Evolutionary conservation across 1,140 invertebrate species (phyloP), one percentile per base, ranked within the genome.

Genomic region (Sarcophaga bullata): DNA sequence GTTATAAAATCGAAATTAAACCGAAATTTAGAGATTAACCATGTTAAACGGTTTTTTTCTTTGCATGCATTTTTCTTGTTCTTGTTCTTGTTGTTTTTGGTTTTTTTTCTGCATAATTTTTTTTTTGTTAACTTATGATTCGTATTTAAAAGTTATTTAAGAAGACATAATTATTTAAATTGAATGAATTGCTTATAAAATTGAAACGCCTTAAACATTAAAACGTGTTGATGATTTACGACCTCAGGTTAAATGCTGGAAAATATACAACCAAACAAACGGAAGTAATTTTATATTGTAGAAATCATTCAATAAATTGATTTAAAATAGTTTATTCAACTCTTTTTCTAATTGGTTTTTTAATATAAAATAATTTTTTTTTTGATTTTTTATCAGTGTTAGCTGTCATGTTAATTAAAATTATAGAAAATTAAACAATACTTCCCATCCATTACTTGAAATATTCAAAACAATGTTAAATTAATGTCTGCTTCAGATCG

Each of bases 141-240:
- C 8, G 52, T 49, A n/a, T 80, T n/a, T 17, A 49, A 80, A 80
- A 54, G 19, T 17, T 80, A 49, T 49, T 58, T 80, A 80, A 15
- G n/a, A 0, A 78, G 50, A 80, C 25, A 80, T 80, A 80, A 80
- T 80, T 80, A 80, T 80, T 80, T 80, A 80, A 80, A 80, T 80
- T 13, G 54, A 80, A 80, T 80, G 52, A 80, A 58, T 80, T 80
- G 78, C 17, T 58, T 7, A 80, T 54, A 54, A 80, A 80, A 54
- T 15, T 37, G 78, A 15, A 80, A 80, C 78, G 78, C 78, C 78
- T 58, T 54, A 11, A 68, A 68, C 7, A 8, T 7, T 68, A 68
- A 68, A 68, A 19, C 62, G 17, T 68, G 62, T 68, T 68, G 62
- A 68, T 68, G n/a, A 68, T 68, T 68, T 68, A 68, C 19, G 17